A percentile compares a stretch with the other conserved stretches of the same genome.
Conservation (phyloP, 2,797 vertebrate species). For the Anomalospiza imberbis region DNA sequence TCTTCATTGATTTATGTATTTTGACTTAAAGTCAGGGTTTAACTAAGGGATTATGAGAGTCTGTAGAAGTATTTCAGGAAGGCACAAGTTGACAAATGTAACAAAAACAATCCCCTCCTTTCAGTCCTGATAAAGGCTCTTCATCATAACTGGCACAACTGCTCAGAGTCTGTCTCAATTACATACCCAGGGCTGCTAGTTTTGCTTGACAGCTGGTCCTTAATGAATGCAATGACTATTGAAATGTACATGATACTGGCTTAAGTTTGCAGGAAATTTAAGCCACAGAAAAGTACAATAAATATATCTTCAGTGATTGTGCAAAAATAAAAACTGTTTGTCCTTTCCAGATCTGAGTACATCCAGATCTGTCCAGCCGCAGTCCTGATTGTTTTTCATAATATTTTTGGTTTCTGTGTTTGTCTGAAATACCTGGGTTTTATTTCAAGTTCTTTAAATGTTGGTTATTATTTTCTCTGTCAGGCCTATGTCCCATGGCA, state of each 20-base stretch:
- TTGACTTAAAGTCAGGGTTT: not conserved
- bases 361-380: not conserved
- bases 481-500: not conserved
- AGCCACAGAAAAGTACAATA: not conserved
- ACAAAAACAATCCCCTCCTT: not conserved
- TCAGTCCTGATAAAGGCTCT: not conserved
- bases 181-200: not conserved
- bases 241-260: not conserved
- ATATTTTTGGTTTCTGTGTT: not conserved
- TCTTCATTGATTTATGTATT: constrained; percentile 25
- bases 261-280: not conserved
- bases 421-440: not conserved
- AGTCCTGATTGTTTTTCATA: not conserved
- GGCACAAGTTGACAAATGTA: not conserved
- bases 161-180: not conserved
- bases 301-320: not conserved
- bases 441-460: not conserved
- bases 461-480: not conserved
- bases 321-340: not conserved
- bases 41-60: constrained; percentile 15
- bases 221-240: not conserved
- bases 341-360: not conserved
- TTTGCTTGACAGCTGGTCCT: not conserved
- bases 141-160: not conserved
- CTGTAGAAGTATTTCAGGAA: constrained; percentile 1